Evolutionary conservation across 2,113 vertebrate species (phyloP).

Genomic region (Chaetops frenatus): DNA sequence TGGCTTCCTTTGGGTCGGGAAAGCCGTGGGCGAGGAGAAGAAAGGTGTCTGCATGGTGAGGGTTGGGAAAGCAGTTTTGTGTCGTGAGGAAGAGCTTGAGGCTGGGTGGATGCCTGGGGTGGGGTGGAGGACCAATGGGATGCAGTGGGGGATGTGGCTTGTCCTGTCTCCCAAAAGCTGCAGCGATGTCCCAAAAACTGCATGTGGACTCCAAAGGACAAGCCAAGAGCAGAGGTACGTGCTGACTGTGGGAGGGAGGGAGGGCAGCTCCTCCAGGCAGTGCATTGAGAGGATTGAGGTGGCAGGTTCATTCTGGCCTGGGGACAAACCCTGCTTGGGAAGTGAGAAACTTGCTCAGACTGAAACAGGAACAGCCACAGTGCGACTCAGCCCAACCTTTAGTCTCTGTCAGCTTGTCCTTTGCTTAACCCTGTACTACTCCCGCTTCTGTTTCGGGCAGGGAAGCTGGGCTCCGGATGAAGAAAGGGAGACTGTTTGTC

Average conservation of each 20-base stretch:
- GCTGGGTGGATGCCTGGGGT: neutral
- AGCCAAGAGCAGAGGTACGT: neutral
- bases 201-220: neutral
- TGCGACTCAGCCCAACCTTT: constrained; percentile 25
- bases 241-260: neutral
- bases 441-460: neutral
- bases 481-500: neutral
- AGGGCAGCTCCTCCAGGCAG: neutral
- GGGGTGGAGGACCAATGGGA: neutral
- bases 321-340: neutral
- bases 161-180: neutral
- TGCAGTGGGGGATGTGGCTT: neutral
- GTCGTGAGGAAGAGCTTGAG: neutral
- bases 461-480: neutral
- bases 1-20: neutral
- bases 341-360: constrained; percentile 8
- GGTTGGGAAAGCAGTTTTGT: neutral
- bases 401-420: neutral
- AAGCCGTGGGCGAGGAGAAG: neutral
- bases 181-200: neutral
- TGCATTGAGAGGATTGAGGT: fast-evolving
- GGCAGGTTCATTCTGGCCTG: neutral
- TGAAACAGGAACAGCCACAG: neutral
- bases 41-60: neutral
- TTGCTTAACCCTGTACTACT: neutral